A percentile compares a stretch with the other conserved stretches of the same genome.
Conservation (phyloP, 2,113 vertebrate species). For the Panthera leo region DNA sequence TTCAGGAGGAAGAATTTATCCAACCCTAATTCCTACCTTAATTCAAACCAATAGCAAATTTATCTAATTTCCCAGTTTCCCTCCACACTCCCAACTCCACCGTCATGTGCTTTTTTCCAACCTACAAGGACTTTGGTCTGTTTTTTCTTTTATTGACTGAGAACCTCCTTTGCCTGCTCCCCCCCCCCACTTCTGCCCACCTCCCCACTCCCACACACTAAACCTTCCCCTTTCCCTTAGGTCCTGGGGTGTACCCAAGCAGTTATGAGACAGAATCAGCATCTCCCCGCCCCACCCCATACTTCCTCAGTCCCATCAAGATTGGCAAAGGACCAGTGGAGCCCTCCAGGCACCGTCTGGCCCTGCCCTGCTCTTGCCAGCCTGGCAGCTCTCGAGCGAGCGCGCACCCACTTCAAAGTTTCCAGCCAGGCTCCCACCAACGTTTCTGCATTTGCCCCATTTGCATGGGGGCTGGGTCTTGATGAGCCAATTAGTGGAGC, state of each 20-base stretch:
- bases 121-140: constrained; percentile 68
- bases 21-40: background rate
- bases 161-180: constrained; percentile 6
- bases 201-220: constrained; percentile 22
- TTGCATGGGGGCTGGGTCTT: constrained; percentile 44
- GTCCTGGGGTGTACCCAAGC: background rate
- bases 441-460: constrained; percentile 43
- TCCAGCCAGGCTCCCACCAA: constrained; percentile 39
- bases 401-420: background rate
- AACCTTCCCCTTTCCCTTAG: constrained; percentile 12
- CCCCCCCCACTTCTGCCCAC: constrained; percentile 10
- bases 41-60: constrained; percentile 40
- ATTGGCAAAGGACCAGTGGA: background rate
- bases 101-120: constrained; percentile 41
- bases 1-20: constrained; percentile 22
- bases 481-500: constrained; percentile 62
- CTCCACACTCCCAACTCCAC: background rate
- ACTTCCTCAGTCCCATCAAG: constrained; percentile 1
- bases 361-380: constrained; percentile 35
- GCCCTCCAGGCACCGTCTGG: background rate
- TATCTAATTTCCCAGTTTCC: constrained; percentile 4
- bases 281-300: background rate
- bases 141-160: constrained; percentile 44
- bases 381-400: background rate
- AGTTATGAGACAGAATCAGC: background rate